phyloP scores from a whole-genome alignment of 2,113 vertebrate genomes.

The Fulmarus glacialis region DNA sequence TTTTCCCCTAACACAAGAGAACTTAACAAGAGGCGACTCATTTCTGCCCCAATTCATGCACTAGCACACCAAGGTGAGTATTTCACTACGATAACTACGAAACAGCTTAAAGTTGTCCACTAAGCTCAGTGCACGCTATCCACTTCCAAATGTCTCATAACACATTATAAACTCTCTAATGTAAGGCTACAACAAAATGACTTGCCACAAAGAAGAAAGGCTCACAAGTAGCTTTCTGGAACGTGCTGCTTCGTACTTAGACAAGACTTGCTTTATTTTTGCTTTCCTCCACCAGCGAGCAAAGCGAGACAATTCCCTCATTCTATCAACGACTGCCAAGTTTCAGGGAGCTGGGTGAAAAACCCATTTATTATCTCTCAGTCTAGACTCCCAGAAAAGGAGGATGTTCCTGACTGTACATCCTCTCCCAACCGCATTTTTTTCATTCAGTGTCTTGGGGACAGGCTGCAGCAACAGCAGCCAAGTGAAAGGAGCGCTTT shows the following conservation, averaged over 20 bases:
- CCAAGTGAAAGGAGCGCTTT: neutral
- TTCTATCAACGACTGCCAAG: rapidly evolving
- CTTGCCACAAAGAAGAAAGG: rapidly evolving
- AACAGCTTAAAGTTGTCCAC: rapidly evolving
- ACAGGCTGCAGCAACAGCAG: rapidly evolving
- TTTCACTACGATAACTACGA: rapidly evolving
- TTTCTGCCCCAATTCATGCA: too few species aligned
- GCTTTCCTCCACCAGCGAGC: neutral
- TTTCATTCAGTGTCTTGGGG: neutral
- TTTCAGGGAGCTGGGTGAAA: neutral
- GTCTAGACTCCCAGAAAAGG: rapidly evolving
- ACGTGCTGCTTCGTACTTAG: rapidly evolving
- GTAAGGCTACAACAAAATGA: rapidly evolving
- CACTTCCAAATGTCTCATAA: rapidly evolving
- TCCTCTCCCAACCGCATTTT: neutral
- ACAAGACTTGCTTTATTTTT: neutral
- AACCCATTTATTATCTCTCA: too few species aligned
- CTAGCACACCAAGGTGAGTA: too few species aligned
- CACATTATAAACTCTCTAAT: rapidly evolving
- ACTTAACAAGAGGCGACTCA: neutral
- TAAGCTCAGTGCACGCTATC: rapidly evolving
- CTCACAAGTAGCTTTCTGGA: neutral
- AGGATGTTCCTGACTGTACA: rapidly evolving
- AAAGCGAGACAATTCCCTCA: neutral
- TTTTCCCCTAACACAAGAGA: neutral